A percentile compares a stretch with the other conserved stretches of the same genome.
Evolutionary conservation across 2,113 vertebrate genomes (phyloP).

Genomic region (Onychostruthus taczanowskii): DNA sequence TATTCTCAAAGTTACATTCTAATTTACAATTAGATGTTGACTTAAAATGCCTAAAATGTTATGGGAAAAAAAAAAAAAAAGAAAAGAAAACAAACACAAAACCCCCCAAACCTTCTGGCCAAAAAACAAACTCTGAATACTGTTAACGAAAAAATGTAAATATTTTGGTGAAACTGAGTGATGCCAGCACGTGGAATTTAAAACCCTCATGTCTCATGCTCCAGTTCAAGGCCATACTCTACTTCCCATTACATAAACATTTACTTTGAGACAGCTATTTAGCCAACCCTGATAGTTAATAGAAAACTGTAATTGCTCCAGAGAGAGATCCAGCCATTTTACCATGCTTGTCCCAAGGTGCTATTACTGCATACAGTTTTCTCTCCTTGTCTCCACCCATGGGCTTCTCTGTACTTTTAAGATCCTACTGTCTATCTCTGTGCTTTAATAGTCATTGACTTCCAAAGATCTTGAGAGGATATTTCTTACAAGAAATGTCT

Average conservation of each 20-base stretch:
- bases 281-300: neutral
- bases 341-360: neutral
- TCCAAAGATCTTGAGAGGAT: neutral
- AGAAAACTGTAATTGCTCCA: neutral
- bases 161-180: neutral
- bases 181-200: neutral
- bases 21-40: neutral
- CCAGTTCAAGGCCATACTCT: neutral
- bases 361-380: neutral
- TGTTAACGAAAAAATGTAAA: neutral
- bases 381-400: neutral
- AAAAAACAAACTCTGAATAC: neutral
- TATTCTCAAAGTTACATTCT: neutral
- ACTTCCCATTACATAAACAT: neutral
- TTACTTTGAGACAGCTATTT: neutral
- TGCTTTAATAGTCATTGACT: neutral
- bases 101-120: rapidly evolving
- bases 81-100: rapidly evolving
- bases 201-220: neutral
- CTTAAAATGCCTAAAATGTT: neutral
- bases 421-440: neutral
- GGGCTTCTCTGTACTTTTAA: neutral
- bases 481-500: neutral
- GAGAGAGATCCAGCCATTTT: neutral
- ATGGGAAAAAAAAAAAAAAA: rapidly evolving